Percentiles rank a stretch among this genome's conserved stretches.
phyloP scores from a whole-genome alignment of 2,797 vertebrate species.

The Spea hammondii region DNA sequence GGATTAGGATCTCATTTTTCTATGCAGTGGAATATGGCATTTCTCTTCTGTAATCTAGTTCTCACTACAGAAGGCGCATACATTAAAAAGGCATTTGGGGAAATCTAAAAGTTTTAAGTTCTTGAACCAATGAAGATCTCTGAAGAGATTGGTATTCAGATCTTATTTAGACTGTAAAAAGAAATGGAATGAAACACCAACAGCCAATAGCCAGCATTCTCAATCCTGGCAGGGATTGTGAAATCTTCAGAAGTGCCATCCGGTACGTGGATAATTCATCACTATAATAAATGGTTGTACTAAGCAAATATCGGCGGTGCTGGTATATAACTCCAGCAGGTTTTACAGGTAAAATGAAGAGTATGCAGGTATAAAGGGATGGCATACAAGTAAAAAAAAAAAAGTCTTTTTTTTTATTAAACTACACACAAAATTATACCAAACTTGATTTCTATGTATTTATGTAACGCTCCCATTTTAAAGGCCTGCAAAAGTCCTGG shows the following conservation, averaged over 20 bases:
- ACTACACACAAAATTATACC: too few relatives aligned
- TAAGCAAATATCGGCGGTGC: not conserved
- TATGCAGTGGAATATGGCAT: conserved; percentile 43
- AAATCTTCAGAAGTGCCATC: conserved; percentile 9
- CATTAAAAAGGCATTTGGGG: conserved; percentile 50
- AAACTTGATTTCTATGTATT: too few relatives aligned
- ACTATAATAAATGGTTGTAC: conserved; percentile 18
- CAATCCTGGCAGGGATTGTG: not conserved
- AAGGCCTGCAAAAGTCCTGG: too few relatives aligned
- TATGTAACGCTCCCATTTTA: too few relatives aligned
- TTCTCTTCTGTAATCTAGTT: conserved; percentile 46
- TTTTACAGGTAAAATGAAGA: not conserved
- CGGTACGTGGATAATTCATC: conserved; percentile 16
- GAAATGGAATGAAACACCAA: conserved; percentile 28
- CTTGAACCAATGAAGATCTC: conserved; percentile 37
- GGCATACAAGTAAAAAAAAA: too few relatives aligned
- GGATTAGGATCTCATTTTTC: conserved; percentile 54
- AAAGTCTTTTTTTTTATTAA: too few relatives aligned
- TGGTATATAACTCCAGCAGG: not conserved
- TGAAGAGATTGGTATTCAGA: conserved; percentile 46
- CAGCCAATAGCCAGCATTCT: conserved; percentile 4
- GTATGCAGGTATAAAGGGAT: too few relatives aligned
- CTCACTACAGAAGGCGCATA: conserved; percentile 41
- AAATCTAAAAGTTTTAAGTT: conserved; percentile 42
- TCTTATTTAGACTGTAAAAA: conserved; percentile 41